Evolutionary conservation across 2,797 vertebrate genomes (phyloP).

Genomic region (Semotilus atromaculatus): DNA sequence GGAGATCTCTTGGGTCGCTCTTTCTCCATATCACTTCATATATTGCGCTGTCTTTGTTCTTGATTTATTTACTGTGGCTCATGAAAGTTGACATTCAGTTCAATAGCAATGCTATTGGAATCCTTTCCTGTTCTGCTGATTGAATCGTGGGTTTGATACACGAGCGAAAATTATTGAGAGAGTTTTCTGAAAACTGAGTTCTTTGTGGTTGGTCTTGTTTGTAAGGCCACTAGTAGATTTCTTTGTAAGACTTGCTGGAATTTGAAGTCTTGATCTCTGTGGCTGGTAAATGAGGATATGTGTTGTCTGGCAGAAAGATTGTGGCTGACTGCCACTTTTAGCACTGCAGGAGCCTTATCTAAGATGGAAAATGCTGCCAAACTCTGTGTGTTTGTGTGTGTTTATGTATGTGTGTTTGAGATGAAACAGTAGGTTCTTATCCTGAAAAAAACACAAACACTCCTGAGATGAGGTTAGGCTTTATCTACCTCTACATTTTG

Average conservation of each 20-base stretch:
- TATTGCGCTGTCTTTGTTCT: not conserved
- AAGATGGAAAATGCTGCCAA: constrained; percentile 40
- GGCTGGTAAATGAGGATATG: constrained; percentile 32
- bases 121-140: not conserved
- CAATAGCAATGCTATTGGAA: not conserved
- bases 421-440: constrained; percentile 22
- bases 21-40: constrained; percentile 13
- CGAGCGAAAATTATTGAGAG: not conserved
- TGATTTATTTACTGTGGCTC: not conserved
- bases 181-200: not conserved
- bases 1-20: not conserved
- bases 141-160: not conserved
- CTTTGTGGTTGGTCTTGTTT: not conserved
- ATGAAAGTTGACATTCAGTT: not conserved
- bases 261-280: constrained; percentile 31
- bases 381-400: constrained; percentile 56
- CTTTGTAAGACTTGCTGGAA: constrained; percentile 10
- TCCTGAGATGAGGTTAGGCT: constrained; percentile 13
- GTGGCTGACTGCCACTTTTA: constrained; percentile 35
- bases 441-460: constrained; percentile 9
- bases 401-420: constrained; percentile 19
- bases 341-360: constrained; percentile 57
- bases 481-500: constrained; percentile 38
- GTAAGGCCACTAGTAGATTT: not conserved
- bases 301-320: constrained; percentile 46